Base-by-base conservation (phyloP, 2,797 vertebrate species). In the Rhynchotus rufescens region DNA sequence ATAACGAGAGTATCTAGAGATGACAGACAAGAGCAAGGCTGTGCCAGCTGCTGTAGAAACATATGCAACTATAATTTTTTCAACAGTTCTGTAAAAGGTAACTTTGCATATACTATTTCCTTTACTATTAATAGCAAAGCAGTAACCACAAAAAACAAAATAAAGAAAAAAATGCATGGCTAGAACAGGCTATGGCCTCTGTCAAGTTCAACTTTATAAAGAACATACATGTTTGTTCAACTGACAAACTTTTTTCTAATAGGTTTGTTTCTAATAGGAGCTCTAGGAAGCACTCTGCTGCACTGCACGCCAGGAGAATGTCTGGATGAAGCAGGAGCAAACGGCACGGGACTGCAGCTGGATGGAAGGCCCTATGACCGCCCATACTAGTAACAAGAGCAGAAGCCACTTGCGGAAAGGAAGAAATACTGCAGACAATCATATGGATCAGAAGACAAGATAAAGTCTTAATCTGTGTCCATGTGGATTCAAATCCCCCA, bases 1-100 rank as follows among this genome's bases (percentile, higher is more conserved):
- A 89, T 61, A 95, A 88, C 72, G 90, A 83, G 32, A 88, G 60
- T 56, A 89, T 82, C 83, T 72, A 84, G 38, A 92, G 90, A 93
- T 60, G 76, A 92, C 65, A 90, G 86, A 89, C 81, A 78, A 83
- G 81, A 89, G 26, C 40, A 92, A 52, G 66, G 65, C 72, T 40
- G 22, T 85, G 88, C 80, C 93, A 88, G 87, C 36, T 49, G 88
- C 82, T 75, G 21, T 69, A 83, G 54, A 89, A 94, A 87, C 15
- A 54, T 26, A 51, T 22, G 75, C 68, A 90, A 75, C 54, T 75
- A 62, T n/a, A 66, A 54, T 5, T 91, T 26, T 90, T 93, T 78
- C 73, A 86, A 90, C 25, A 72, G 65, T 72, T 92, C 76, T 80
- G 49, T 80, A 80, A 86, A 94, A 86, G 80, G 14, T 51, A 45